phyloP scores from a whole-genome alignment of 1,140 invertebrate species.

The Vanessa atalanta region DNA sequence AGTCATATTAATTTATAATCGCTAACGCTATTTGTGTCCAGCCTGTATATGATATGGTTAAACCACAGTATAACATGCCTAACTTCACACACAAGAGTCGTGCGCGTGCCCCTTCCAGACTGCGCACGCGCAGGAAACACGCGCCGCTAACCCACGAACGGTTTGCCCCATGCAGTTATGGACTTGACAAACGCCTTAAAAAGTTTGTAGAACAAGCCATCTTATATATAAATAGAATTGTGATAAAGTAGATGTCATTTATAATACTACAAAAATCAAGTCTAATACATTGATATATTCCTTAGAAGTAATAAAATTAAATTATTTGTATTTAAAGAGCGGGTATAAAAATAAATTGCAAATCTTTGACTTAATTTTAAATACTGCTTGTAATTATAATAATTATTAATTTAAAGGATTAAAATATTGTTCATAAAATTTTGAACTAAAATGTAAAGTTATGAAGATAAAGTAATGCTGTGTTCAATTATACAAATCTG shows the following conservation, averaged over 20 bases:
- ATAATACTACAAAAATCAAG: not conserved
- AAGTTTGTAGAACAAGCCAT: slow-evolving; percentile 49
- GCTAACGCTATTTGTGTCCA: not conserved
- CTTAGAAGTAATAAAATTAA: too few species aligned
- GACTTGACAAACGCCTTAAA: slow-evolving; percentile 55
- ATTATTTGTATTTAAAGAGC: too few species aligned
- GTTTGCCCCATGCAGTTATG: slow-evolving; percentile 49
- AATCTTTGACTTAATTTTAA: too few species aligned
- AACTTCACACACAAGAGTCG: slow-evolving; percentile 27
- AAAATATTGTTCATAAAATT: too few species aligned
- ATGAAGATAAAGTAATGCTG: not conserved
- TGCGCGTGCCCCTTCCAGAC: slow-evolving; percentile 54
- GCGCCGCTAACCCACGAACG: slow-evolving; percentile 56
- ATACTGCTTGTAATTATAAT: too few species aligned
- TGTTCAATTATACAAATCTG: not conserved
- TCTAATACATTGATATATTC: too few species aligned
- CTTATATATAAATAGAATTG: slow-evolving; percentile 2
- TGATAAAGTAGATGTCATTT: not conserved
- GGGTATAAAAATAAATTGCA: too few species aligned
- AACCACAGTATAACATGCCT: slow-evolving; percentile 17
- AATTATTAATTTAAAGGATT: too few species aligned
- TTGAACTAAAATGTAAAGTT: too few species aligned
- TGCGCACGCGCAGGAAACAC: slow-evolving; percentile 63
- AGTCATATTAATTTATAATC: not conserved
- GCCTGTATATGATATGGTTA: slow-evolving; percentile 16